phyloP scores from a whole-genome alignment of 2,797 vertebrate genomes.

The Pogonophryne albipinna region DNA sequence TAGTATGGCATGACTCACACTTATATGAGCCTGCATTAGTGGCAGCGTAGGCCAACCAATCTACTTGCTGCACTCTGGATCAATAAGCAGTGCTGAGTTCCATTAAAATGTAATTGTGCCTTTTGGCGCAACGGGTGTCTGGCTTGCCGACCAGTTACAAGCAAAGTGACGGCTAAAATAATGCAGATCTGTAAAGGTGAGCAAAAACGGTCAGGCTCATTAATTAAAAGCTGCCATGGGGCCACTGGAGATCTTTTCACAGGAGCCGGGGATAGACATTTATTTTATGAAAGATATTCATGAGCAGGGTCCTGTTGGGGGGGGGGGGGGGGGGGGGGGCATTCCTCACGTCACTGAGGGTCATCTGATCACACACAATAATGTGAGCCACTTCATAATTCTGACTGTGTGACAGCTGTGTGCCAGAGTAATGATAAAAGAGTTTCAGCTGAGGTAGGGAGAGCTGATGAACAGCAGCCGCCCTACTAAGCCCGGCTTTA shows the following conservation, averaged over 20 bases:
- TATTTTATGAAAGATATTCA: conserved; percentile 65
- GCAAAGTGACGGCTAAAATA: conserved; percentile 65
- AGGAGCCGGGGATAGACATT: conserved; percentile 27
- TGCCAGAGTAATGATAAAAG: conserved; percentile 34
- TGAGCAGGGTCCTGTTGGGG: conserved; percentile 40
- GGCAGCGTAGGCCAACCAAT: background rate
- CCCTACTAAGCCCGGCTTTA: background rate
- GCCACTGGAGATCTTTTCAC: conserved; percentile 69
- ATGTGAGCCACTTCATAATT: conserved; percentile 43
- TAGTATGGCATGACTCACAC: conserved; percentile 19
- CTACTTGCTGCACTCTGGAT: conserved; percentile 49
- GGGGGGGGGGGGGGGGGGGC: background rate
- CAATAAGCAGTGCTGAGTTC: conserved; percentile 67
- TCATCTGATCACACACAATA: conserved; percentile 41
- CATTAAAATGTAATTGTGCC: conserved; percentile 73
- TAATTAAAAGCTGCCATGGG: conserved; percentile 77
- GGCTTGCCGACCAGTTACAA: conserved; percentile 54
- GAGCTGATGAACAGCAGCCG: conserved; percentile 25
- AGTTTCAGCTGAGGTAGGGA: conserved; percentile 28
- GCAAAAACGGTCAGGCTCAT: conserved; percentile 65
- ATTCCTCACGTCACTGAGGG: conserved; percentile 42
- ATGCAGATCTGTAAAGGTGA: conserved; percentile 71
- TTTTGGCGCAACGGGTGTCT: conserved; percentile 56
- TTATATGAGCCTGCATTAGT: conserved; percentile 37
- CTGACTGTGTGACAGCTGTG: conserved; percentile 21